Evolutionary conservation across 2,888 invertebrate species (phyloP), one percentile per base, ranked within the genome.

Genomic region (Platynereis dumerilii): DNA sequence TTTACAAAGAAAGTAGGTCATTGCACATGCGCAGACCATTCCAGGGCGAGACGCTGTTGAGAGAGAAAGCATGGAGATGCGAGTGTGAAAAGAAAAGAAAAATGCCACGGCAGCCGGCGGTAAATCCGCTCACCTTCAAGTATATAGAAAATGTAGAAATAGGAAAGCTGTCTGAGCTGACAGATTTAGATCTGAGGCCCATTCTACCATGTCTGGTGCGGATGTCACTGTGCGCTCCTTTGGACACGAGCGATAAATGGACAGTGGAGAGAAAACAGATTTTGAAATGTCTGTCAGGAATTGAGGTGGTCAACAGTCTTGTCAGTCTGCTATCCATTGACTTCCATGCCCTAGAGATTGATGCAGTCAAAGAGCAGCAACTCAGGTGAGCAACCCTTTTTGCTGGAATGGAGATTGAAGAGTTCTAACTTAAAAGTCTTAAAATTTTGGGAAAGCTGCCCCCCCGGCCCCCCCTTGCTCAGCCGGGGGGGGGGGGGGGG

Each of bases 261-360:
- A 89, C 91, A 53, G 91, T 91, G 75, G 90, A 91, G 42, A 90
- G 94, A 75, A 94, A 93, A 83, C 91, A 92, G 78, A 92, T 96
- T 60, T 86, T 96, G 1, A 92, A 92, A n/a, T 88, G 95, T 57
- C 87, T 96, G 0, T 92, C 94, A 0, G 94, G 94, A 5, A 92
- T 95, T 74, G 96, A 96, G 83, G 88, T 93, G 60, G 96, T 96
- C 0, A 97, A 97, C 84, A 93, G 94, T 62, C 92, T 97, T 72
- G 95, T 96, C 0, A 93, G 94, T 0, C 87, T 96, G 20, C 87
- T 97, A 2, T 95, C 96, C 10, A 94, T 96, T 60, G 96, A 96
- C 85, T 96, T 96, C 82, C 94, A 95, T 80, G 90, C 92, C 28
- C 86, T 97, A 53, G 96, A 96, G 86, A 90, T 91, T 22, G 96